Evolutionary conservation across 2,888 invertebrate genomes (phyloP), one percentile per base, ranked within the genome.

Genomic region (Athrips mouffetella): DNA sequence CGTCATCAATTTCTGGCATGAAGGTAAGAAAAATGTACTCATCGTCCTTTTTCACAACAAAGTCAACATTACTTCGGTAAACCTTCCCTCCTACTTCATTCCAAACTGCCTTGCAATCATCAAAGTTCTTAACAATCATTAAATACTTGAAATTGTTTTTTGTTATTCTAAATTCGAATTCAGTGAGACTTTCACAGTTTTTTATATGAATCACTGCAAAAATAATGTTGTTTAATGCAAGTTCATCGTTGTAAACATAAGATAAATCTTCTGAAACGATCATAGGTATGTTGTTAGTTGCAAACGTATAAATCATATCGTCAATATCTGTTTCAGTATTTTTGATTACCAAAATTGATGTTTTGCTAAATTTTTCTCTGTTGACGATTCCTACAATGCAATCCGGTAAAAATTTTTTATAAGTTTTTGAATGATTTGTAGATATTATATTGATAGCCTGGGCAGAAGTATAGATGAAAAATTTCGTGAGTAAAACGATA

Each of bases 1-100:
- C 45, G 41, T 45, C 52, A 44, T 81, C 62, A 1, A 76, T 62
- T 54, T 60, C 52, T 2, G 76, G 72, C 18, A 73, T 55, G 23
- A 66, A 66, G 11, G 70, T 70, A 1, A 59, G 37, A 2, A 81
- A 51, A n/a, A 52, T 52, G 18, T 63, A 49, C 13, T 45, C 41
- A 16, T 51, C 23, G 1, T 47, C 18, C 48, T 65, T 53, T 40
- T 54, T 59, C 6, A 67, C 31, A 0, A 79, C 52, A 52, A 76
- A 71, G 4, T 71, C 71, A 0, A 74, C 58, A 29, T 76, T 69
- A 48, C 59, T 55, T 44, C 11, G 37, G 7, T 59, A 54, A 15
- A 62, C 57, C 7, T 73, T 42, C 2, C 45, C 25, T 2, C 62
- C 57, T n/a, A 73, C 45, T 2, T 47, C 25, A 1, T 52, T 47